These are phyloP conservation scores for Bicyclus anynana DNA, from an alignment of 1,140 invertebrate genomes.

Conservation along the genomic window DNA sequence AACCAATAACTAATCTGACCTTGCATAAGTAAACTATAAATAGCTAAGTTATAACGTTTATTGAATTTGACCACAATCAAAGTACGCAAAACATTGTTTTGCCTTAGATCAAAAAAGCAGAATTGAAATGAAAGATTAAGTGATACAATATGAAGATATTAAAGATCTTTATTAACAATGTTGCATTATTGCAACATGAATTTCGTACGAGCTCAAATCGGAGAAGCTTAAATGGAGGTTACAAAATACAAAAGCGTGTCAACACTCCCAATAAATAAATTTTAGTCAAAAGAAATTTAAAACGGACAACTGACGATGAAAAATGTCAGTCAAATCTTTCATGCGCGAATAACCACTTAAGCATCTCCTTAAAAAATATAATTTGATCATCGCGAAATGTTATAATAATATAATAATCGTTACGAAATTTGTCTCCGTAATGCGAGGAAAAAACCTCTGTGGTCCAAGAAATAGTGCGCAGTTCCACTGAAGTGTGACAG, in stretches of 20 bases:
- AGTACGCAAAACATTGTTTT: no score
- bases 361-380: conserved; percentile 38
- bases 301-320: conserved; percentile 36
- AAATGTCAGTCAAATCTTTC: conserved; percentile 45
- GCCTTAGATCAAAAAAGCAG: no score
- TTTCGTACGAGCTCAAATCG: background rate
- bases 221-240: background rate
- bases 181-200: background rate
- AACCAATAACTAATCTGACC: no score
- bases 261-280: conserved; percentile 18
- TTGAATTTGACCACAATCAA: no score
- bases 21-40: no score
- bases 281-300: conserved; percentile 31
- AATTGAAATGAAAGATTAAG: background rate
- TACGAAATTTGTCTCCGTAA: conserved; percentile 40
- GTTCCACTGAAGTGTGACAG: background rate
- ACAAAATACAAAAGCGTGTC: conserved; percentile 8
- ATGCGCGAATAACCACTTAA: conserved; percentile 43
- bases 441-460: conserved; percentile 18
- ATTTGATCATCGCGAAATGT: conserved; percentile 28
- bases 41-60: no score
- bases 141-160: background rate
- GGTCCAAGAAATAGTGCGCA: conserved; percentile 25
- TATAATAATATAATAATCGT: conserved; percentile 27
- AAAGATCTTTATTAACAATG: no score